Evolutionary conservation across 1,140 invertebrate genomes (phyloP).

Genomic region (Intoshia linei): DNA sequence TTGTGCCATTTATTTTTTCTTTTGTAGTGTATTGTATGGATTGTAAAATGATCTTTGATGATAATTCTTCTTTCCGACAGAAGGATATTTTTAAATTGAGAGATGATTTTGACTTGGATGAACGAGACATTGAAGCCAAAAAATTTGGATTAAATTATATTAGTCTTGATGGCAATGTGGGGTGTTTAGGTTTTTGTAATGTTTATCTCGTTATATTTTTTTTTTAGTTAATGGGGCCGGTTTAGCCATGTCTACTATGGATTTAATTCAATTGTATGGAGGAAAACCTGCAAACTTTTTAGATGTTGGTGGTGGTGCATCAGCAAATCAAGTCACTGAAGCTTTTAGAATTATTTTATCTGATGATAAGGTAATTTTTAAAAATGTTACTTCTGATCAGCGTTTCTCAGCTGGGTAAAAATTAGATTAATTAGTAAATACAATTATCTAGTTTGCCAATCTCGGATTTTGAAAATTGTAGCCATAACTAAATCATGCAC

Average conservation of each 20-base stretch:
- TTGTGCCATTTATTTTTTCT: not conserved
- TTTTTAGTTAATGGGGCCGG: conserved; percentile 61
- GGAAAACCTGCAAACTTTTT: conserved; percentile 74
- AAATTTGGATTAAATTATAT: conserved; percentile 79
- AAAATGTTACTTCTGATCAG: no score
- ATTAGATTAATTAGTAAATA: no score
- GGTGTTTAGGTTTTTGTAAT: conserved; percentile 19
- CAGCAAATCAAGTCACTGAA: conserved; percentile 51
- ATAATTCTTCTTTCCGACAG: conserved; percentile 71
- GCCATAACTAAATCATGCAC: no score
- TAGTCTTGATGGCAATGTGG: conserved; percentile 48
- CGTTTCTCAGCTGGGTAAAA: no score
- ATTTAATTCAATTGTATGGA: conserved; percentile 66
- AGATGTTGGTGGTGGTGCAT: conserved; percentile 75
- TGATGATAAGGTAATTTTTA: conserved; percentile 27
- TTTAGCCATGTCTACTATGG: conserved; percentile 95
- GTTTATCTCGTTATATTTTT: conserved; percentile 1
- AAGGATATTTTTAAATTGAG: conserved; percentile 49
- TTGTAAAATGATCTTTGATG: conserved; percentile 70
- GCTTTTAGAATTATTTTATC: conserved; percentile 67
- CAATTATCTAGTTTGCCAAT: no score
- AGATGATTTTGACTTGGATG: conserved; percentile 63
- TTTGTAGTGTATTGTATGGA: conserved; percentile 51
- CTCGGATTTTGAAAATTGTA: no score
- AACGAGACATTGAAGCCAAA: conserved; percentile 61